Evolutionary conservation across 2,797 vertebrate genomes (phyloP), one percentile per base, ranked within the genome.

Genomic region (Darevskia nairensis): DNA sequence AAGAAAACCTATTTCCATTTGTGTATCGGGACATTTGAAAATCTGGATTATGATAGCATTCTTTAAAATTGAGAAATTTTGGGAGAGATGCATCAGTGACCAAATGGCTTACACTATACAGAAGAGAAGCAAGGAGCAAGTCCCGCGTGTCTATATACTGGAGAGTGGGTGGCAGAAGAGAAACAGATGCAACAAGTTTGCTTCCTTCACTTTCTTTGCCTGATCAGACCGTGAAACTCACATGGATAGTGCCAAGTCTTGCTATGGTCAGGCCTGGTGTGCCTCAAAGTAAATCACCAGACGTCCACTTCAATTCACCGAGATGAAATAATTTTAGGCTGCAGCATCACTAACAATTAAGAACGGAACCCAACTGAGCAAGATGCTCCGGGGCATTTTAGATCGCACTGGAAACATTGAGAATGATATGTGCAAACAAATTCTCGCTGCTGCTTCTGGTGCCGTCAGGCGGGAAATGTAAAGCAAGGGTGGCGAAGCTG

Each of bases 11-110:
- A 0, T 89, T 90, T 88, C 81, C 82, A 2, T 87, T 86, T 87
- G 3, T 46, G 83, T 82, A 80, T 89, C 1, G 21, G 66, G 29
- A 4, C 74, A 61, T 86, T 80, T 89, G 46, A 82, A 89, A 89
- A 29, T 59, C 25, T 68, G 19, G 17, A 50, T 88, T 19, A 74
- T 23, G 89, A 8, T 39, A 77, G 41, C 55, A 91, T 87, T 90
- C 82, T 78, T 0, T 0, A 50, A 0, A 74, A 83, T 61, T 86
- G 9, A 88, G 71, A 91, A 90, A n/a, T 78, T 78, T 59, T 23
- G 83, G 71, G 69, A 75, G 50, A 39, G 17, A 0, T 72, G 88
- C 86, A 17, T 84, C 90, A 86, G 29, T 86, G 39, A 92, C 35
- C 0, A 1, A 13, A 84, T 77, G 1, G 39, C 15, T n/a, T 50